Evolutionary conservation across 2,113 vertebrate genomes (phyloP).

Genomic region (Dromaius novaehollandiae): DNA sequence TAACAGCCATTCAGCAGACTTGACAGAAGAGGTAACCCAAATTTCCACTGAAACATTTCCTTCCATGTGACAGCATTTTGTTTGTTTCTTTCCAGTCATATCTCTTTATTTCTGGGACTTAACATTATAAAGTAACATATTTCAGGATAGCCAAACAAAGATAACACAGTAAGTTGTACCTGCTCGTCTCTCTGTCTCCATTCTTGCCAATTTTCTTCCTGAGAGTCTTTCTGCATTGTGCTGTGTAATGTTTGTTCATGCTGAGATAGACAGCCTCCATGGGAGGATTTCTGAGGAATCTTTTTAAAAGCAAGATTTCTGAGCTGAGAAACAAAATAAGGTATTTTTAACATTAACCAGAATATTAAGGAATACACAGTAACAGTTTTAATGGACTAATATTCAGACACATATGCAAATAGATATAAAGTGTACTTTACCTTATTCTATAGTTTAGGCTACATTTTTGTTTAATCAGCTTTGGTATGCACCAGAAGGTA

Average conservation of each 20-base stretch:
- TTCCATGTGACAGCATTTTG: background rate
- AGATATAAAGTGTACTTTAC: background rate
- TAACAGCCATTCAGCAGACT: background rate
- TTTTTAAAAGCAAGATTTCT: conserved; percentile 95
- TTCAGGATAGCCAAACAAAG: background rate
- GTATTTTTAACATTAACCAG: background rate
- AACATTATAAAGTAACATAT: background rate
- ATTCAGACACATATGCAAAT: background rate
- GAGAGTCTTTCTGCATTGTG: conserved; percentile 61
- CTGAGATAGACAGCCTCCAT: conserved; percentile 77
- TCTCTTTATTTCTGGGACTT: background rate
- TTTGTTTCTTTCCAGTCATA: background rate
- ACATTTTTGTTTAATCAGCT: background rate
- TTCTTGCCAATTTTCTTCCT: conserved; percentile 89
- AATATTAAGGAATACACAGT: background rate
- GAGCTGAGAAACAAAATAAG: conserved; percentile 76
- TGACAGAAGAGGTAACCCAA: background rate
- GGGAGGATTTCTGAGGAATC: conserved; percentile 88
- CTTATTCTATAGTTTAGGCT: background rate
- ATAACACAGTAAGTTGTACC: conserved; percentile 70
- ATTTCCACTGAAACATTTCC: background rate
- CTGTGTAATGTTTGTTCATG: conserved; percentile 77
- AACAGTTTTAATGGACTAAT: background rate
- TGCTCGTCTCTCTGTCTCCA: conserved; percentile 94
- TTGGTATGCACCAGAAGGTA: background rate